Base-by-base conservation (phyloP, 2,113 vertebrate genomes). In the Xiphophorus hellerii region DNA sequence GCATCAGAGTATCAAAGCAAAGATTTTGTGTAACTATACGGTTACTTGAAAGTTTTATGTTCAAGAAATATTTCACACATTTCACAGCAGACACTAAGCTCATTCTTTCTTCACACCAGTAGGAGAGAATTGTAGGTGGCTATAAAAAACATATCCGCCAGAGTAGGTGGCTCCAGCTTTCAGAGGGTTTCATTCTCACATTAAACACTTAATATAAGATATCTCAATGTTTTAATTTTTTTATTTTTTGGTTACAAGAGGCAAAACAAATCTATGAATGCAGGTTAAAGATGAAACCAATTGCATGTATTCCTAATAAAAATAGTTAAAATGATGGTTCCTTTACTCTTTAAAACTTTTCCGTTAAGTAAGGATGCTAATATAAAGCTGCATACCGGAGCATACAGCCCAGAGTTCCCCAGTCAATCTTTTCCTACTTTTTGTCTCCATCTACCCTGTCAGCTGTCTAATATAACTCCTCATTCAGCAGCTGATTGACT, bases 401-500 rank as follows among this genome's bases (percentile, higher is more conserved):
- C 60, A 30, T 48, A 11, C 71, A 60, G 48, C 25, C 10, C 44
- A 33, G 11, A n/a, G 48, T 58, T 69, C n/a, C 29, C 30, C 17
- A 69, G 31, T 30, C 31, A 33, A 30, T 54, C 20, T 62, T 64
- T 54, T 72, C 31, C 11, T 2, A 25, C 29, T 69, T 29, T 31
- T 54, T 68, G 17, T 75, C 29, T 67, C 10, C 28, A 71, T 39
- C 48, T 30, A 28, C 0, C 29, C 64, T 22, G 37, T 67, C 35
- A 68, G 33, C 68, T 37, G 33, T 71, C 51, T 33, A 33, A 78
- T 22, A 66, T 48, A 69, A 76, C 25, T 62, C 6, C 35, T n/a
- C 61, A 73, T 81, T 73, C 66, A 80, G 67, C 70, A 71, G 33
- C 39, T 74, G 70, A 77, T 79, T 78, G 68, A 83, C 61, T 75